phyloP scores from a whole-genome alignment of 2,888 invertebrate genomes.

The Pilophorus perplexus region DNA sequence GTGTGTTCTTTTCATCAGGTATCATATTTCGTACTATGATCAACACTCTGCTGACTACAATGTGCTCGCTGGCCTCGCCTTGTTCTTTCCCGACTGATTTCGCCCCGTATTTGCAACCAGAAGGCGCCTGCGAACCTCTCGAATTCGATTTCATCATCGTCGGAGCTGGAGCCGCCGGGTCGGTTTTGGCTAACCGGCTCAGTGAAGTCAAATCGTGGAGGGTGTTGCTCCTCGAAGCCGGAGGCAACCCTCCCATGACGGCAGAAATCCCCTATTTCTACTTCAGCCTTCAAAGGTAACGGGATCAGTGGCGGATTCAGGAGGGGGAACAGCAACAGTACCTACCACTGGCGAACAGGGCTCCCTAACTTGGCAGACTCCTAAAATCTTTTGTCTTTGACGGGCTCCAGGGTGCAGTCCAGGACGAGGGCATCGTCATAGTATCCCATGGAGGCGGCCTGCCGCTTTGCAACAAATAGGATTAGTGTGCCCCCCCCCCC shows the following conservation, averaged over 20 bases:
- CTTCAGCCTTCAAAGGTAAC: conserved; percentile 43
- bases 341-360: too few relatives aligned
- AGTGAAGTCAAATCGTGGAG: conserved; percentile 49
- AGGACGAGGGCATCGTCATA: too few relatives aligned
- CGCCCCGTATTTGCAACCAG: conserved; percentile 10
- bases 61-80: conserved; percentile 34
- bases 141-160: conserved; percentile 32
- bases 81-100: conserved; percentile 33
- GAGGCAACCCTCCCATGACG: conserved; percentile 50
- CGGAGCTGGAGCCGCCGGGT: conserved; percentile 49
- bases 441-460: too few relatives aligned
- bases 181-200: conserved; percentile 53
- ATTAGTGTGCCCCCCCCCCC: too few relatives aligned
- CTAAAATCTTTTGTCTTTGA: too few relatives aligned
- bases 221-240: conserved; percentile 51
- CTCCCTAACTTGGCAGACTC: too few relatives aligned
- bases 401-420: too few relatives aligned
- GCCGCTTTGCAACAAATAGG: too few relatives aligned
- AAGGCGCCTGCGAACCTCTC: conserved; percentile 3
- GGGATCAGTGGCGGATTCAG: too few relatives aligned
- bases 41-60: conserved; percentile 37
- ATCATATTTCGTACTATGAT: conserved; percentile 32
- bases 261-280: conserved; percentile 50
- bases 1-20: too few relatives aligned
- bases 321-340: too few relatives aligned